Evolutionary conservation across 2,797 vertebrate species (phyloP).

Genomic region (Pangasius sanitwongsei): DNA sequence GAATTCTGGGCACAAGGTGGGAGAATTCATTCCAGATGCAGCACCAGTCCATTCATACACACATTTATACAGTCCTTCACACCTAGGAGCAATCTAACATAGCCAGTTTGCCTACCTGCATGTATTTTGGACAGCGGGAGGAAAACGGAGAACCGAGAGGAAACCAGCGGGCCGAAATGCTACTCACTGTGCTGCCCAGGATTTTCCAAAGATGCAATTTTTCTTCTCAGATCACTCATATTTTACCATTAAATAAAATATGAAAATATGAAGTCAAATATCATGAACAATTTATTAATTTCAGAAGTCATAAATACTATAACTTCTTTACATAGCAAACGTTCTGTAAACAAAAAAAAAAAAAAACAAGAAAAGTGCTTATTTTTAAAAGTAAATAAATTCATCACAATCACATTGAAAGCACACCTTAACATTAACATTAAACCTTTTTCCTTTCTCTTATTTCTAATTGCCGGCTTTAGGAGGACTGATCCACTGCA

Average conservation of each 20-base stretch:
- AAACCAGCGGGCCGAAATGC: not conserved
- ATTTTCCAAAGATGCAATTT: too few species aligned
- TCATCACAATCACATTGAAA: not conserved
- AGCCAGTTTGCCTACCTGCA: conserved; percentile 2
- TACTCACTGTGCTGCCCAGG: not conserved
- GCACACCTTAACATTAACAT: not conserved
- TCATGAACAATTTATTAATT: not conserved
- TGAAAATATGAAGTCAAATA: not conserved
- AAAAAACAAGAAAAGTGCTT: not conserved
- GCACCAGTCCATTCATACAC: not conserved
- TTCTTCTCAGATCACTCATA: not conserved
- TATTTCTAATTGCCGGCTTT: not conserved
- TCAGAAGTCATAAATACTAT: not conserved
- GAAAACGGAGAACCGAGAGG: not conserved
- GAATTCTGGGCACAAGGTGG: not conserved
- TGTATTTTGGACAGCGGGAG: not conserved
- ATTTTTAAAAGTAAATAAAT: not conserved
- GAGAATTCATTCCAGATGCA: not conserved
- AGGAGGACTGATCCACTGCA: not conserved
- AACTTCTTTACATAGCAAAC: not conserved
- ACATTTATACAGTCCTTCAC: not conserved
- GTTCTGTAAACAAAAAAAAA: not conserved
- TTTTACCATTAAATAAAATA: not conserved
- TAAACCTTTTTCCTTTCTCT: not conserved
- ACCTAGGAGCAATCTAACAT: not conserved